Percentiles rank a stretch among this genome's conserved stretches.
phyloP scores from a whole-genome alignment of 1,140 invertebrate genomes.

The Brachionus rotundiformis region DNA sequence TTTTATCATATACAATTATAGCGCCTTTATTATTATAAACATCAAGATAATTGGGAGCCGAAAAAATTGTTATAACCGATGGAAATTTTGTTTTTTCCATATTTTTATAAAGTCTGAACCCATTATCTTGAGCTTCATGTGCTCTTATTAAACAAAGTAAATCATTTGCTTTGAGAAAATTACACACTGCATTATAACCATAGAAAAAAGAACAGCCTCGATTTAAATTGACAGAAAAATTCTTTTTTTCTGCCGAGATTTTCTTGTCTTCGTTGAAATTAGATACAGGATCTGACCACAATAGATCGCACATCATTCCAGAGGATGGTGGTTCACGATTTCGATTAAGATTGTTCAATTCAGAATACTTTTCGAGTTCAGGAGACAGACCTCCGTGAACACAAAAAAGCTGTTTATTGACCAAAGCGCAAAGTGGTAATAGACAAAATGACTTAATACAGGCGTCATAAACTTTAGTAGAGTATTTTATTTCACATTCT shows the following conservation, averaged over 20 bases:
- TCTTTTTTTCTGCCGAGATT: neutral
- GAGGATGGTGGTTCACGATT: slow-evolving; percentile 9
- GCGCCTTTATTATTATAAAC: slow-evolving; percentile 99
- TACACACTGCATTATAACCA: slow-evolving; percentile 33
- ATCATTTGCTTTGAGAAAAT: slow-evolving; percentile 45
- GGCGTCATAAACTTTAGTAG: slow-evolving; percentile 58
- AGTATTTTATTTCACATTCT: slow-evolving; percentile 60
- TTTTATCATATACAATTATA: slow-evolving; percentile 99
- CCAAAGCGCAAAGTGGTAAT: slow-evolving; percentile 53
- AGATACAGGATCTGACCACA: slow-evolving; percentile 32
- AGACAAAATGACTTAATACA: slow-evolving; percentile 54
- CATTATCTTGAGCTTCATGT: slow-evolving; percentile 44
- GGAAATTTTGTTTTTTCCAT: slow-evolving; percentile 99
- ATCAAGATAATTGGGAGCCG: slow-evolving; percentile 97
- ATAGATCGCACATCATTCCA: slow-evolving; percentile 45
- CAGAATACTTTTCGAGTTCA: slow-evolving; percentile 72
- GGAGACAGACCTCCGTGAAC: slow-evolving; percentile 98
- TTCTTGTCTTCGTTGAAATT: slow-evolving; percentile 24
- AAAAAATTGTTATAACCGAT: slow-evolving; percentile 99
- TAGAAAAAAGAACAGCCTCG: slow-evolving; percentile 49
- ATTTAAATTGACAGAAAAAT: slow-evolving; percentile 12
- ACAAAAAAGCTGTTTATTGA: slow-evolving; percentile 77
- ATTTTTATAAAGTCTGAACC: slow-evolving; percentile 91
- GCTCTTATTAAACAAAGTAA: slow-evolving; percentile 46
- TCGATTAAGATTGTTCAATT: slow-evolving; percentile 29